Conservation (phyloP, 2,888 invertebrate genomes). For the Nemapogon koenigi region DNA sequence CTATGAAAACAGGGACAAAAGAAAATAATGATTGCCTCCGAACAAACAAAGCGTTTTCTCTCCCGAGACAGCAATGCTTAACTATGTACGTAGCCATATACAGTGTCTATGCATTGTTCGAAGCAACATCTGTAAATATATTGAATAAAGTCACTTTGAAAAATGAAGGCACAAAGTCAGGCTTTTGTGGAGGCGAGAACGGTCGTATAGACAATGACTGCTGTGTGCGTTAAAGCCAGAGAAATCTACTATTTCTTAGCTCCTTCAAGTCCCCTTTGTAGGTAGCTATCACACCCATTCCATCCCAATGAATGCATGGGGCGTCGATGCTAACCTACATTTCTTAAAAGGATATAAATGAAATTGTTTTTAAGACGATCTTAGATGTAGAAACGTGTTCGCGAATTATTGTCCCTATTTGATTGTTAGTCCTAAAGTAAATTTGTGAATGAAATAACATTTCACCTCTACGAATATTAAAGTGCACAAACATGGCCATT, state of each 20-base stretch:
- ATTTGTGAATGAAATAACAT: too few relatives aligned
- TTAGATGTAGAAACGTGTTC: too few relatives aligned
- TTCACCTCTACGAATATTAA: too few relatives aligned
- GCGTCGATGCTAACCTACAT: too few relatives aligned
- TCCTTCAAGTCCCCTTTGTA: slow-evolving; percentile 2
- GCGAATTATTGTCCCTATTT: too few relatives aligned
- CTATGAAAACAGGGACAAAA: background rate
- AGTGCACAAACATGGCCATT: too few relatives aligned
- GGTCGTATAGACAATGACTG: slow-evolving; percentile 25
- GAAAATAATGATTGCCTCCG: background rate
- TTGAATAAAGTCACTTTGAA: slow-evolving; percentile 41
- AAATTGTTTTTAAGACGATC: too few relatives aligned
- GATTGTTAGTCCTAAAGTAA: too few relatives aligned
- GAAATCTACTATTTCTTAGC: slow-evolving; percentile 11
- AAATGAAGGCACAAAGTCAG: slow-evolving; percentile 32
- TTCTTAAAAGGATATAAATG: too few relatives aligned
- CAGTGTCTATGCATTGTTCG: slow-evolving; percentile 15
- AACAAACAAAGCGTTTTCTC: slow-evolving; percentile 1
- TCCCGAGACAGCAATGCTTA: background rate
- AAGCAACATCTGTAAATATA: slow-evolving; percentile 25
- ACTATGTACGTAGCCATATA: background rate
- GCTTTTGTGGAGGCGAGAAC: slow-evolving; percentile 21
- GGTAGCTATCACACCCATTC: too few relatives aligned
- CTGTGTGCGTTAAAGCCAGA: slow-evolving; percentile 2
- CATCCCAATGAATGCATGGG: background rate